A percentile compares a stretch with the other conserved stretches of the same genome.
phyloP scores from a whole-genome alignment of 2,797 vertebrate genomes.

The Triplophysa bombifrons region DNA sequence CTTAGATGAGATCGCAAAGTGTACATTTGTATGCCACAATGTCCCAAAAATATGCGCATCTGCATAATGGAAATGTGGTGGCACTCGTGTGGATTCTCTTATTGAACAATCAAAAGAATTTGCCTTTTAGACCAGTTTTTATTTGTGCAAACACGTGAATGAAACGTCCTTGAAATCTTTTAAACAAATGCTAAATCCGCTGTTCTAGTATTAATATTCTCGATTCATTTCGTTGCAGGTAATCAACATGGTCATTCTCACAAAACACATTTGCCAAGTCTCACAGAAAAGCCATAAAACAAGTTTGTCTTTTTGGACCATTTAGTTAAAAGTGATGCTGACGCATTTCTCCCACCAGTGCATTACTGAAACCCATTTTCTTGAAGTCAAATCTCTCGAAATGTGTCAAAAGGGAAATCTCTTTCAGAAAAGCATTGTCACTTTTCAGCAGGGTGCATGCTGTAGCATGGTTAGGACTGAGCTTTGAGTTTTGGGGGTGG shows the following conservation, averaged over 20 bases:
- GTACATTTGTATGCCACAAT: not conserved
- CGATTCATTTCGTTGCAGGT: not conserved
- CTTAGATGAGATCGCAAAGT: not conserved
- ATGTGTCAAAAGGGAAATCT: conserved; percentile 17
- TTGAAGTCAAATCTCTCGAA: not conserved
- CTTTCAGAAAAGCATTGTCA: conserved; percentile 30
- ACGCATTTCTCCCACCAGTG: not conserved
- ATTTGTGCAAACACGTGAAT: conserved; percentile 16
- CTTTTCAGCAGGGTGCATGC: conserved; percentile 36
- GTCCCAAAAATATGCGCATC: not conserved
- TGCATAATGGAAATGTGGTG: not conserved
- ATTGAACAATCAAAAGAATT: not conserved
- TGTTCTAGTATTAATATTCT: not conserved
- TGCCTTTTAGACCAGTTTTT: not conserved
- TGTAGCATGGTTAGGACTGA: conserved; percentile 38
- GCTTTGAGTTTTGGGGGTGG: conserved; percentile 59
- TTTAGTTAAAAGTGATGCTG: not conserved
- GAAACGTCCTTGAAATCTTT: not conserved
- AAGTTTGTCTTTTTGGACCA: not conserved
- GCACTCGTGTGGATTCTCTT: not conserved
- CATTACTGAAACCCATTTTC: not conserved
- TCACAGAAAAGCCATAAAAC: not conserved
- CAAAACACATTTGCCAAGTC: not conserved
- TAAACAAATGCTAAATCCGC: not conserved
- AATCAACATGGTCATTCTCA: not conserved